Percentiles rank a stretch among this genome's conserved stretches.
phyloP scores from a whole-genome alignment of 2,113 vertebrate genomes.

The Choloepus hoffmanni region DNA sequence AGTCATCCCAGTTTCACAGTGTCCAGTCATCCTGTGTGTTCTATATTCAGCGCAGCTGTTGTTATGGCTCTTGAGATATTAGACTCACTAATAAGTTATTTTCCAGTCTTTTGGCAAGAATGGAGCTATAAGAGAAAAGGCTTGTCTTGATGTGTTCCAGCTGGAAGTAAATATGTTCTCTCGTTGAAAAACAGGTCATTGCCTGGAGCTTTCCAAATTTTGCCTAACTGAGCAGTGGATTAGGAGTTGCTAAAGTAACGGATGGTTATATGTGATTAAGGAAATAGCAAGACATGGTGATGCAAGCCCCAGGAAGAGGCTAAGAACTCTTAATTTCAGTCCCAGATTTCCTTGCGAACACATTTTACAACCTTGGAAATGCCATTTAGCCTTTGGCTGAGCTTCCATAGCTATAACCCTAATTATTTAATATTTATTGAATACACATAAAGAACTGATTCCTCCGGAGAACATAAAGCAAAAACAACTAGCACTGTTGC shows the following conservation, averaged over 20 bases:
- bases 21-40: conserved; percentile 56
- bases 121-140: conserved; percentile 76
- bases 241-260: conserved; percentile 66
- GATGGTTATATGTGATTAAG: conserved; percentile 74
- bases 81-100: conserved; percentile 80
- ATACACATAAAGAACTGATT: conserved; percentile 56
- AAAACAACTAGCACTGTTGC: conserved; percentile 61
- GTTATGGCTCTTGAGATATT: conserved; percentile 76
- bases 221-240: conserved; percentile 65
- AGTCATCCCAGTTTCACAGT: conserved; percentile 75
- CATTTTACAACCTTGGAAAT: conserved; percentile 77
- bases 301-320: conserved; percentile 62
- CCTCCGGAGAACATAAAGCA: conserved; percentile 66
- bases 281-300: conserved; percentile 52
- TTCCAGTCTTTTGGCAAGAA: conserved; percentile 83
- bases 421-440: conserved; percentile 81
- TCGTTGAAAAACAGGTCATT: conserved; percentile 74
- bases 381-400: conserved; percentile 72
- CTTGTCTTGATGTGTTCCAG: conserved; percentile 80
- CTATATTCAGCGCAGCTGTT: conserved; percentile 77
- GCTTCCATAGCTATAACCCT: conserved; percentile 33
- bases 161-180: conserved; percentile 77
- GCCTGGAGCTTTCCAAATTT: conserved; percentile 74
- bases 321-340: conserved; percentile 71
- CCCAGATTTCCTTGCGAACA: conserved; percentile 69